Evolutionary conservation across 2,888 invertebrate species (phyloP).

Genomic region (Cryptophagus acutangulus): DNA sequence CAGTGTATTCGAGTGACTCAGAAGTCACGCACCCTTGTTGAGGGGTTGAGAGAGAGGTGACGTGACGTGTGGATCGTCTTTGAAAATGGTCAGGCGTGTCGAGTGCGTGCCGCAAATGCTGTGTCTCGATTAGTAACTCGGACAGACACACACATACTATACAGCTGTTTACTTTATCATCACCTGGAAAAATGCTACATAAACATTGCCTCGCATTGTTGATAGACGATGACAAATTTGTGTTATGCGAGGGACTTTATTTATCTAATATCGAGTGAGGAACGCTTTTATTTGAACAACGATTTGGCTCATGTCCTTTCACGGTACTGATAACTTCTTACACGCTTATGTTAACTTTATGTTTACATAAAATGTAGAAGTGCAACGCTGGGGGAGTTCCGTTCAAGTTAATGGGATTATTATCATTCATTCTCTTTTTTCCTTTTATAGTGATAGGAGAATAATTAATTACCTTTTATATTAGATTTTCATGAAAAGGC

Average conservation of each 20-base stretch:
- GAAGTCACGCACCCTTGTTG: conserved; percentile 7
- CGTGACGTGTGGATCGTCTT: conserved; percentile 7
- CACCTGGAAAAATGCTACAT: conserved; percentile 17
- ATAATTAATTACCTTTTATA: no score
- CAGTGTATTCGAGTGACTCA: no score
- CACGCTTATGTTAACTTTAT: no score
- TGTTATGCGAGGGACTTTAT: no score
- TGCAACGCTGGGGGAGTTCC: no score
- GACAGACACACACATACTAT: no score
- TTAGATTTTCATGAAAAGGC: no score
- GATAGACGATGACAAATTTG: not conserved
- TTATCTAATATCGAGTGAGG: conserved; percentile 8
- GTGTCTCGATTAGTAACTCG: conserved; percentile 24
- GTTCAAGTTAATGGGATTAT: no score
- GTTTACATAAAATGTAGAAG: no score
- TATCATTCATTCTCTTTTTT: no score
- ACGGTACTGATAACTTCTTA: conserved; percentile 4
- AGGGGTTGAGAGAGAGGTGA: no score
- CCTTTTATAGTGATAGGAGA: no score
- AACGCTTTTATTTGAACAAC: not conserved
- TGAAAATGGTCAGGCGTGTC: conserved; percentile 28
- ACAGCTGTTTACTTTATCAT: conserved; percentile 19
- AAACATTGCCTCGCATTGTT: not conserved
- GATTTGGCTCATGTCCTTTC: conserved; percentile 4
- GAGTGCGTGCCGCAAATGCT: conserved; percentile 27